Percentiles rank a stretch among this genome's conserved stretches.
Conservation (phyloP, 2,113 vertebrate genomes). For the Myxocyprinus asiaticus region DNA sequence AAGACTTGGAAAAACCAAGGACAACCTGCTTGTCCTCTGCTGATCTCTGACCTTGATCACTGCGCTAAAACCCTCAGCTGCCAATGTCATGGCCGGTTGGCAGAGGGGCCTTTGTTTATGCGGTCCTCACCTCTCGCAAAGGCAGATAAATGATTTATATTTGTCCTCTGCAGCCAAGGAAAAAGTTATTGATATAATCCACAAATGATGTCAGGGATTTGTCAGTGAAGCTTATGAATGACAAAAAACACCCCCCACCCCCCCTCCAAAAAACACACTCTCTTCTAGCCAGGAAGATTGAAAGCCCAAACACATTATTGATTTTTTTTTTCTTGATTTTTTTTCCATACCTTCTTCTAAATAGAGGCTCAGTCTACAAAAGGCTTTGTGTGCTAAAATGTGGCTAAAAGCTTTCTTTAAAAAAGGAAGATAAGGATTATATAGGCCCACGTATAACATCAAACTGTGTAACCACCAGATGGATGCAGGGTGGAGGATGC, state of each 20-base stretch:
- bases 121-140: slow-evolving; percentile 79
- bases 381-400: slow-evolving; percentile 96
- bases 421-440: slow-evolving; percentile 66
- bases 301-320: slow-evolving; percentile 96
- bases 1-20: slow-evolving; percentile 80
- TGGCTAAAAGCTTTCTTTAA: slow-evolving; percentile 89
- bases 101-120: slow-evolving; percentile 82
- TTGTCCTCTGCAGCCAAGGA: slow-evolving; percentile 90
- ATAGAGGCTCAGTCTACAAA: slow-evolving; percentile 92
- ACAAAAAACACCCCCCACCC: slow-evolving; percentile 83
- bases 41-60: slow-evolving; percentile 87
- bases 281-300: slow-evolving; percentile 85
- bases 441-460: slow-evolving; percentile 93
- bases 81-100: slow-evolving; percentile 81
- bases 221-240: slow-evolving; percentile 96
- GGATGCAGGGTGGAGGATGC: slow-evolving; percentile 64
- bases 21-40: slow-evolving; percentile 78
- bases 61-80: slow-evolving; percentile 87
- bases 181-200: slow-evolving; percentile 96
- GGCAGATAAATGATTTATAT: slow-evolving; percentile 98
- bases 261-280: slow-evolving; percentile 73
- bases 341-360: slow-evolving; percentile 84
- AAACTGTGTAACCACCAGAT: slow-evolving; percentile 73
- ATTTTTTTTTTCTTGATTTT: slow-evolving; percentile 73
- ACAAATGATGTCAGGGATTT: slow-evolving; percentile 97